Evolutionary conservation across 2,113 vertebrate species (phyloP), one percentile per base, ranked within the genome.

Genomic region (Trogon melanurus): DNA sequence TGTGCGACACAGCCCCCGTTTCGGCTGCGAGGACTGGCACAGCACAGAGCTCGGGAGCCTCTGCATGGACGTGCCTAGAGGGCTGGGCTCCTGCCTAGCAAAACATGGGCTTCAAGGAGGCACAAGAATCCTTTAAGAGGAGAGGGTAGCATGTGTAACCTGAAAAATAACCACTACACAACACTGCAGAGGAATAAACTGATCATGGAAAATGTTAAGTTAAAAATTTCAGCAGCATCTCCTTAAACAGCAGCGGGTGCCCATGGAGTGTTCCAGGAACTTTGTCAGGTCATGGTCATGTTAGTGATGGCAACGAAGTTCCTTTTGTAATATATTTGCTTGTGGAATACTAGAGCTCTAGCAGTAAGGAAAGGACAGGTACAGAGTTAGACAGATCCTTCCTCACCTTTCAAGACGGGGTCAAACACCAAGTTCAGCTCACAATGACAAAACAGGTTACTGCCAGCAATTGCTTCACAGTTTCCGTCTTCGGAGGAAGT

Each of bases 401-500:
- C 73, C 38, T 41, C 67, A 44, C 89, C 91, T 66, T 51, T 54
- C 66, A 72, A 10, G 80, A 14, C 0, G 0, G 29, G 85, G 72
- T 92, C 88, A 93, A 36, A 26, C 10, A 71, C 64, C 54, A 20
- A 65, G 53, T 25, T 79, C 18, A 75, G 58, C 48, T 86, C 66
- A 41, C 41, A 27, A 22, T 0, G 36, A 13, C 80, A 73, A 60
- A 85, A 9, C 82, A 78, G 91, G 89, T 66, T 71, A 72, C 47
- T 56, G 78, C 23, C 78, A 38, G 44, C 2, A 36, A 29, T 54
- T 51, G 29, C 69, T 79, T 95, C 91, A 73, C 44, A 51, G 61
- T 60, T 91, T 85, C 92, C 90, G 66, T 66, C 79, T 70, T 13
- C 9, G 34, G 82, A 50, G 91, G 94, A 97, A 97, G 51, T 69